phyloP scores from a whole-genome alignment of 2,113 vertebrate species.

The Clinocottus analis region DNA sequence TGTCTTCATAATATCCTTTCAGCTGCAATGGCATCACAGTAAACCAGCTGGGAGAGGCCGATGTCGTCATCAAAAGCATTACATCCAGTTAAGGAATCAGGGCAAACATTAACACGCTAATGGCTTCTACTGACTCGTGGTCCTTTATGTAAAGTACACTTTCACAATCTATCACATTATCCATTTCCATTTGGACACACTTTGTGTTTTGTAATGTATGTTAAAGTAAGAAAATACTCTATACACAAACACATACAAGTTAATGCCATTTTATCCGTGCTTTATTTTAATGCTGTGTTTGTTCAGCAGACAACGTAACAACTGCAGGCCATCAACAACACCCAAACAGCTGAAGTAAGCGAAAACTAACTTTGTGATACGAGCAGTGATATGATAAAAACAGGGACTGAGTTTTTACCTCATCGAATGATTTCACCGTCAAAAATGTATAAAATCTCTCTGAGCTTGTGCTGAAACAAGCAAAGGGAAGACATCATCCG shows the following conservation, averaged over 20 bases:
- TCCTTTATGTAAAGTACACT: background rate
- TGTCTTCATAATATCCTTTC: background rate
- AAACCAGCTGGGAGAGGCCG: background rate
- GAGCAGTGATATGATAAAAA: background rate
- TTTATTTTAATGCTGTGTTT: background rate
- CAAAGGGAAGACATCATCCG: background rate
- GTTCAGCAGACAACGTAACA: background rate
- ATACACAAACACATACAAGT: background rate
- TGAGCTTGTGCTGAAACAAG: background rate
- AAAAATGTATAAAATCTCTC: background rate
- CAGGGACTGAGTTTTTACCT: background rate
- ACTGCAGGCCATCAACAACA: background rate
- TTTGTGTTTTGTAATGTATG: background rate
- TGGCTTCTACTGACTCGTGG: background rate
- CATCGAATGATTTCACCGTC: background rate
- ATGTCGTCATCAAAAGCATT: background rate
- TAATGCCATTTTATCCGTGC: background rate
- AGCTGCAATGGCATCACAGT: background rate
- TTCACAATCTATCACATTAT: background rate
- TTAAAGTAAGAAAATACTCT: background rate
- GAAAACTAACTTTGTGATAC: background rate
- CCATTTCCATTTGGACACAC: background rate
- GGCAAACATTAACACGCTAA: background rate
- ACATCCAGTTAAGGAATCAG: background rate
- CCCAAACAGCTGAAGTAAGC: background rate